These are phyloP conservation scores for Mionectes olivaceus DNA, from an alignment of 2,797 vertebrate genomes.

Conservation along the genomic window DNA sequence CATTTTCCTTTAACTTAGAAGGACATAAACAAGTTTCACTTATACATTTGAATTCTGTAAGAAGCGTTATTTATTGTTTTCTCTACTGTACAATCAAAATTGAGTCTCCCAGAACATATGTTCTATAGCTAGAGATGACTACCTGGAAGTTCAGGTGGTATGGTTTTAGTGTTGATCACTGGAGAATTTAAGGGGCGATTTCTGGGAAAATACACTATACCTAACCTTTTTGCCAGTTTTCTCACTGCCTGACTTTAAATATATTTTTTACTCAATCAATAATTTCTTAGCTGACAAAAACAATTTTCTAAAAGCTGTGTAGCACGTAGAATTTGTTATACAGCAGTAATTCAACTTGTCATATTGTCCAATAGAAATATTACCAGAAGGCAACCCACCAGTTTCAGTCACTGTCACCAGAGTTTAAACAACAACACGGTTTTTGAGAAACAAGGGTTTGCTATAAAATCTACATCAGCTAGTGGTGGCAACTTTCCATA, in stretches of 20 bases:
- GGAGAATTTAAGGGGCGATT: background rate
- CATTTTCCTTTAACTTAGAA: background rate
- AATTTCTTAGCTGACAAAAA: slow-evolving; percentile 71
- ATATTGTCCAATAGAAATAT: slow-evolving; percentile 64
- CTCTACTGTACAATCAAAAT: background rate
- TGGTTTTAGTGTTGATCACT: background rate
- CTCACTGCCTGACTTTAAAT: slow-evolving; percentile 56
- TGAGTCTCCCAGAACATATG: background rate
- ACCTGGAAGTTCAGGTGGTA: background rate
- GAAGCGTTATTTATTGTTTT: background rate
- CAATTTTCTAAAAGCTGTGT: slow-evolving; percentile 63
- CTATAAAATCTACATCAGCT: slow-evolving; percentile 24
- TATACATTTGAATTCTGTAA: background rate
- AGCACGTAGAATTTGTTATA: slow-evolving; percentile 65
- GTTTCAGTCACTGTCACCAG: slow-evolving; percentile 55
- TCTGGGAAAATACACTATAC: slow-evolving; percentile 6
- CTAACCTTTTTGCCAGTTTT: slow-evolving; percentile 45
- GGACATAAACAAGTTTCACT: background rate
- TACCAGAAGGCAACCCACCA: slow-evolving; percentile 59
- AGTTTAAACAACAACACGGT: slow-evolving; percentile 42
- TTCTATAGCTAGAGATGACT: background rate
- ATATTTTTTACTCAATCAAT: slow-evolving; percentile 64
- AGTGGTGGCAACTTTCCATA: background rate
- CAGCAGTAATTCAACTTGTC: slow-evolving; percentile 65
- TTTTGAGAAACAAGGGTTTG: slow-evolving; percentile 48